A percentile compares a stretch with the other conserved stretches of the same genome.
Evolutionary conservation across 2,113 vertebrate species (phyloP).

Genomic region (Epinephelus lanceolatus): DNA sequence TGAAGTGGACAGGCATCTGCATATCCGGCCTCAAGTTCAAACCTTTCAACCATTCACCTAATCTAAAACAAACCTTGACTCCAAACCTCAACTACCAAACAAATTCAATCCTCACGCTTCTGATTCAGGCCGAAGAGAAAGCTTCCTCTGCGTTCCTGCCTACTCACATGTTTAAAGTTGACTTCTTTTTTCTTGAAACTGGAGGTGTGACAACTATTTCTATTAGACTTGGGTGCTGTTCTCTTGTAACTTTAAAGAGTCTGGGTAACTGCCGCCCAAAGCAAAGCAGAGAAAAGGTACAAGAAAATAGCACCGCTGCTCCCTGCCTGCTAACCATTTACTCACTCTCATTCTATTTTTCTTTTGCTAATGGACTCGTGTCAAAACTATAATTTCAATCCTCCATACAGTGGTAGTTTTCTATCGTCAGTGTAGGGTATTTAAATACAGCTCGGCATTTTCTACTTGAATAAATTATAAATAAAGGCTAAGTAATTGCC

Average conservation of each 20-base stretch:
- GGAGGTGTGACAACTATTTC: conserved; percentile 66
- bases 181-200: conserved; percentile 60
- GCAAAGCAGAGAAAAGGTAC: conserved; percentile 69
- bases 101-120: conserved; percentile 61
- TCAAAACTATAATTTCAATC: conserved; percentile 60
- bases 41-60: conserved; percentile 51
- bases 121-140: conserved; percentile 67
- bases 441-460: conserved; percentile 36
- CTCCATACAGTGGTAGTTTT: conserved; percentile 40
- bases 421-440: conserved; percentile 30
- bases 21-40: conserved; percentile 65
- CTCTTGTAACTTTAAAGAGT: conserved; percentile 79
- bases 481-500: conserved; percentile 53
- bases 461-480: conserved; percentile 58
- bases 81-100: conserved; percentile 37
- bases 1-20: conserved; percentile 88
- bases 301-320: conserved; percentile 84
- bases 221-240: conserved; percentile 79
- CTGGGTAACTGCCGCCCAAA: conserved; percentile 37
- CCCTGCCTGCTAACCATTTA: conserved; percentile 82
- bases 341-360: conserved; percentile 81
- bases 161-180: conserved; percentile 80
- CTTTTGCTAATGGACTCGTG: conserved; percentile 69
- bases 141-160: conserved; percentile 68
- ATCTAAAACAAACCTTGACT: conserved; percentile 39